These are phyloP conservation scores for Drosophila demipolita DNA, from an alignment of 2,888 invertebrate genomes.

Conservation along the genomic window DNA sequence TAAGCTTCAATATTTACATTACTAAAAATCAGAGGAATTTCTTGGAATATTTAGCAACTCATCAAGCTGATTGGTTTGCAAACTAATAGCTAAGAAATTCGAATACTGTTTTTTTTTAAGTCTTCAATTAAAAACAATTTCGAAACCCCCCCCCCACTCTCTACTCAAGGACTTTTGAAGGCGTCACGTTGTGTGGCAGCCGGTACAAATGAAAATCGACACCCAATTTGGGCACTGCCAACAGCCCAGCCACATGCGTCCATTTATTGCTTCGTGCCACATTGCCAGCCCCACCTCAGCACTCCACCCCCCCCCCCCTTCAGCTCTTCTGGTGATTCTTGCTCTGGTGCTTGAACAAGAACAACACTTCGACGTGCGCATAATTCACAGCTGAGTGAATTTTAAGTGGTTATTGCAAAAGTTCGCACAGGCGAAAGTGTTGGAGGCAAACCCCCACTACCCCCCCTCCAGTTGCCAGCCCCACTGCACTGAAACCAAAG, in stretches of 20 bases:
- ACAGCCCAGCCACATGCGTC: constrained; percentile 67
- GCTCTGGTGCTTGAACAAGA: constrained; percentile 63
- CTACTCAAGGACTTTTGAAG: constrained; percentile 3
- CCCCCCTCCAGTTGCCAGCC: constrained; percentile 4
- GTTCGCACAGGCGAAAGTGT: constrained; percentile 76
- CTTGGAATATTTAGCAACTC: background rate
- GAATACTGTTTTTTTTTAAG: too few species aligned
- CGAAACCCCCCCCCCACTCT: constrained; percentile 11
- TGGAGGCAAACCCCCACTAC: constrained; percentile 23
- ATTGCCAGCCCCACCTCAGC: constrained; percentile 13
- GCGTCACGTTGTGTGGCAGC: constrained; percentile 8
- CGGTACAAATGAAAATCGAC: constrained; percentile 65
- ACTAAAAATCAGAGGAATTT: background rate
- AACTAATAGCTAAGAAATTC: background rate
- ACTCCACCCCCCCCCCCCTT: background rate
- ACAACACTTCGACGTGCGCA: constrained; percentile 82
- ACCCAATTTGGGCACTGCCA: constrained; percentile 57
- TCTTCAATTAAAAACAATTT: constrained; percentile 41
- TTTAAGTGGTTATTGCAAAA: constrained; percentile 84
- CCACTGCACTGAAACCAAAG: background rate
- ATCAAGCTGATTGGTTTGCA: background rate
- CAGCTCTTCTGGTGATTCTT: constrained; percentile 23
- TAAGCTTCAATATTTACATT: background rate
- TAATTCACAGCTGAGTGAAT: constrained; percentile 84
- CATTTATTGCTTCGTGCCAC: constrained; percentile 57